phyloP scores from a whole-genome alignment of 2,888 invertebrate genomes.

The Rotaria magnacalcarata region DNA sequence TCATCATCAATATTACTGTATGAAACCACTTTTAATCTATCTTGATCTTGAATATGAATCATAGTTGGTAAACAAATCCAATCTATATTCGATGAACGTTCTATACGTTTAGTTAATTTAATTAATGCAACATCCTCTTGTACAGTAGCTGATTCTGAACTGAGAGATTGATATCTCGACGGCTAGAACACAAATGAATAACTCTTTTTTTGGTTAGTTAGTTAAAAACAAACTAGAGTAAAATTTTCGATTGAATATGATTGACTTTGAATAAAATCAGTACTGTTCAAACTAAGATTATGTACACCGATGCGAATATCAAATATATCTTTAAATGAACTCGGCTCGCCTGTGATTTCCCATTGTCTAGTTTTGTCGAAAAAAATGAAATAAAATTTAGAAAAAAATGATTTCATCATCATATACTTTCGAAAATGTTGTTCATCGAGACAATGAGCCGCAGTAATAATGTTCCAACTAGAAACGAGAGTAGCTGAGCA shows the following conservation, averaged over 20 bases:
- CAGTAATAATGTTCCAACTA: conserved; percentile 19
- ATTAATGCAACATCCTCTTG: not conserved
- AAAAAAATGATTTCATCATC: not conserved
- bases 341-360: not conserved
- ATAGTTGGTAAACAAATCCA: conserved; percentile 16
- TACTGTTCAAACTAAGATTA: conserved; percentile 27
- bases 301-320: conserved; percentile 24
- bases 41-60: not conserved
- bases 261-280: not conserved
- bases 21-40: not conserved
- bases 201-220: not conserved
- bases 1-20: not conserved
- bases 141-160: not conserved
- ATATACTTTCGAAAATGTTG: not conserved
- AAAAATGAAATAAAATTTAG: not conserved
- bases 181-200: not conserved
- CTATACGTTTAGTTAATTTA: conserved; percentile 30
- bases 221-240: not conserved
- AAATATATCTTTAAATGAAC: conserved; percentile 31
- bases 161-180: not conserved
- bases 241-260: not conserved
- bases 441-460: conserved; percentile 29
- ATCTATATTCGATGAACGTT: not conserved
- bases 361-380: not conserved
- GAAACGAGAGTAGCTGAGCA: conserved; percentile 15